These are phyloP conservation scores for Drosophila algonquin DNA, from an alignment of 2,888 invertebrate genomes.

Conservation along the genomic window DNA sequence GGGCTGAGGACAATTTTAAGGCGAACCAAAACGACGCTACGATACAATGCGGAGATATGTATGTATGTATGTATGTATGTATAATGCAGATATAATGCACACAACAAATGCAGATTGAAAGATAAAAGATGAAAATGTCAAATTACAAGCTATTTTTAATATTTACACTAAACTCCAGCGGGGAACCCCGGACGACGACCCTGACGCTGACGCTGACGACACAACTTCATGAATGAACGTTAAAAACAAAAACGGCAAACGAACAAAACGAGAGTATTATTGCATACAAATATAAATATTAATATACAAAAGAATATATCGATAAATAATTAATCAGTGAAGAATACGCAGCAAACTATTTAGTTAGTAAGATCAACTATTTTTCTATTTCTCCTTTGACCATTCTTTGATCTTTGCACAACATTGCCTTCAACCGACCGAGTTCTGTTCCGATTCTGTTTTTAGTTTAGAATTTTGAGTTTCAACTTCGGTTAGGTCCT, in stretches of 20 bases:
- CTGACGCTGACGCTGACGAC: background rate
- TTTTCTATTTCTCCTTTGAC: background rate
- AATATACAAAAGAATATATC: slow-evolving; percentile 38
- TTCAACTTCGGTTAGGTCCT: slow-evolving; percentile 40
- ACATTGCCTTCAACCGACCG: slow-evolving; percentile 13
- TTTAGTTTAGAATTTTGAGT: slow-evolving; percentile 4
- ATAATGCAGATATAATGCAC: slow-evolving; percentile 57
- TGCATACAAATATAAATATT: slow-evolving; percentile 29
- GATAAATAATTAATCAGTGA: slow-evolving; percentile 32
- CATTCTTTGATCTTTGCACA: slow-evolving; percentile 17
- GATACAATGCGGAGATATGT: background rate
- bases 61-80: too few relatives aligned
- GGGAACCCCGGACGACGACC: slow-evolving; percentile 1
- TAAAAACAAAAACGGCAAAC: slow-evolving; percentile 23
- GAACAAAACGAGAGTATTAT: slow-evolving; percentile 33
- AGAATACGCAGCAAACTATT: slow-evolving; percentile 35
- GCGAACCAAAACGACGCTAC: slow-evolving; percentile 4
- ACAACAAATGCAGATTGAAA: slow-evolving; percentile 24
- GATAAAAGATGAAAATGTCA: slow-evolving; percentile 53
- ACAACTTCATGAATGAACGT: slow-evolving; percentile 36
- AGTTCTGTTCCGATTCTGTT: background rate
- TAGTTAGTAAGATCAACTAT: slow-evolving; percentile 52
- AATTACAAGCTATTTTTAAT: slow-evolving; percentile 73
- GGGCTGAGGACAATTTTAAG: slow-evolving; percentile 50
- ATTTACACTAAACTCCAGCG: slow-evolving; percentile 59